Base-by-base conservation (phyloP, 64 coral and sea anemone species). In the Hydrozoanthus tunicans region DNA sequence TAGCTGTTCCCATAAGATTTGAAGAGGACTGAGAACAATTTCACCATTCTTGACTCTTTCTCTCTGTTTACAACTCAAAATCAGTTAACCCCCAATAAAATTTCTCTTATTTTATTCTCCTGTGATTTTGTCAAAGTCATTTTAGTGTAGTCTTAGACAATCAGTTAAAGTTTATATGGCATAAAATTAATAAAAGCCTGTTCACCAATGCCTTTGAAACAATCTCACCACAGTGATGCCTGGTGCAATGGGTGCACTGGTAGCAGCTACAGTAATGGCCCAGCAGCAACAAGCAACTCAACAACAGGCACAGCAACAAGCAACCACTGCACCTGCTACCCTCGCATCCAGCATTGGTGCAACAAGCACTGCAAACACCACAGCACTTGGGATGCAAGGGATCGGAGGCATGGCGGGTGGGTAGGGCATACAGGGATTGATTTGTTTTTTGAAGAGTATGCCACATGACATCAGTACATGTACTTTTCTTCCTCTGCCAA, bases 241-340 rank as follows among this genome's bases (percentile, higher is more conserved):
- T 73, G 93, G 96, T 51, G 80, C 88, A 20, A 91, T 98, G 85
- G 93, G 96, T 43, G 93, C 96, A 7, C 74, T 98, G 58, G 96
- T 98, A 3, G 96, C 96, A 3, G 96, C 96, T 32, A 90, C 96
- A 55, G 96, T 91, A 5, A 86, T 98, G 64, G 96, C 96, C 1
- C 82, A 89, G 51, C 96, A 98, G 84, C 96, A 98, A 66, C 96
- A 98, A 70, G 93, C 94, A 58, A 92, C 73, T 54, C 96, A 98
- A 78, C 93, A 94, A 52, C 82, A 90, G 77, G 73, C 91, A 85
- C 91, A 90, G 51, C 94, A 91, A 53, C 93, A 86, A 79, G 59
- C 64, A 43, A 68, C 68, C 9, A 78, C 93, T n/a, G 78, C 93
- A 70, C 95, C 86, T 25, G 91, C 89, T 64, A 96, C 62, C 80